Evolutionary conservation across 2,888 invertebrate genomes (phyloP).

Genomic region (Tigriopus californicus): DNA sequence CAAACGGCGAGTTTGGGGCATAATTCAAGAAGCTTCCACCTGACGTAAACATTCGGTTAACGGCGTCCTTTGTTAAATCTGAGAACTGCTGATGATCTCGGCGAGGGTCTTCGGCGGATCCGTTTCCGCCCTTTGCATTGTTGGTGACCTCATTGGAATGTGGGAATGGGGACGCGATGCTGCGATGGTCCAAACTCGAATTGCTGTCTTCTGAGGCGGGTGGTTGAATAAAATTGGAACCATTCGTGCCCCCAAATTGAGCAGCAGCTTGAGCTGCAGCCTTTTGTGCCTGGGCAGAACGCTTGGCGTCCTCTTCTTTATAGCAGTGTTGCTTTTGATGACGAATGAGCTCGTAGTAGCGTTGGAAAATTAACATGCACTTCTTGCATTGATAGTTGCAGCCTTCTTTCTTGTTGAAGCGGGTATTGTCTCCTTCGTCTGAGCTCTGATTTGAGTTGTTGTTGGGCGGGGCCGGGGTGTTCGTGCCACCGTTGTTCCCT

Average conservation of each 20-base stretch:
- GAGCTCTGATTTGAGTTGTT: constrained; percentile 32
- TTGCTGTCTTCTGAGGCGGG: constrained; percentile 8
- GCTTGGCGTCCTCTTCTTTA: constrained; percentile 82
- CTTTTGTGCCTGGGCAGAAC: constrained; percentile 48
- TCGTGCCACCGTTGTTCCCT: background rate
- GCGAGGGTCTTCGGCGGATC: background rate
- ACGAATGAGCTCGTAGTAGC: constrained; percentile 93
- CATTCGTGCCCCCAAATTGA: constrained; percentile 1
- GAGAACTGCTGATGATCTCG: no score
- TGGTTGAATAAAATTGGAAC: background rate
- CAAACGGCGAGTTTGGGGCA: background rate
- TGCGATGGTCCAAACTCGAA: constrained; percentile 6
- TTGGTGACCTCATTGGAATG: background rate
- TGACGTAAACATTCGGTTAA: no score
- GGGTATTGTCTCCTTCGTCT: constrained; percentile 50
- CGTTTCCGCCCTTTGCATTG: background rate
- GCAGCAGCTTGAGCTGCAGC: constrained; percentile 19
- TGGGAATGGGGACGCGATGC: background rate
- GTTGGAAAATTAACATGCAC: constrained; percentile 87
- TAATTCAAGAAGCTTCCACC: background rate
- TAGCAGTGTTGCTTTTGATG: constrained; percentile 98
- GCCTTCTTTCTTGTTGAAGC: constrained; percentile 81
- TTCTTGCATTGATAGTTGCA: constrained; percentile 97
- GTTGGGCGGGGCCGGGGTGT: background rate
- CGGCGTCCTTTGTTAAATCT: no score